Conservation (phyloP, 2,797 vertebrate genomes). For the Lophotriccus pileatus region DNA sequence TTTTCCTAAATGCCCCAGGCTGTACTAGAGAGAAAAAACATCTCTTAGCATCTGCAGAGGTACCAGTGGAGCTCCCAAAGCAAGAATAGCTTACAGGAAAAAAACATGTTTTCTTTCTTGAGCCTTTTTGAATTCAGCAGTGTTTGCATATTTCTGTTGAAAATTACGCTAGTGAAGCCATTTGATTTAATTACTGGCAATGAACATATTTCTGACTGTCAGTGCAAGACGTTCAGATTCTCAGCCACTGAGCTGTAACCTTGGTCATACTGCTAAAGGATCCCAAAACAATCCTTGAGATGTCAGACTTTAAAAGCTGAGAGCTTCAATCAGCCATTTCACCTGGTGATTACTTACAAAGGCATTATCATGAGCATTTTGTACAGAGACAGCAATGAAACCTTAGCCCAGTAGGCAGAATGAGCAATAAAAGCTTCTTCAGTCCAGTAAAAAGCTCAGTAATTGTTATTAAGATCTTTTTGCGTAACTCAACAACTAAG, state of each 20-base stretch:
- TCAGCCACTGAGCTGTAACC: neutral
- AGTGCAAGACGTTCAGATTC: neutral
- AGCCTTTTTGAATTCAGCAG: neutral
- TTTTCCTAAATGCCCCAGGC: neutral
- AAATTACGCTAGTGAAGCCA: neutral
- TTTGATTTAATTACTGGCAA: neutral
- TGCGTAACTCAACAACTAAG: neutral
- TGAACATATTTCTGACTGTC: neutral
- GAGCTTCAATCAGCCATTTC: neutral
- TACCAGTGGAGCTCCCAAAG: neutral
- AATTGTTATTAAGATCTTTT: neutral
- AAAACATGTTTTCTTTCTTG: neutral
- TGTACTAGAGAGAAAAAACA: neutral
- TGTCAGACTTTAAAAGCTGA: neutral
- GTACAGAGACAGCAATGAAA: neutral
- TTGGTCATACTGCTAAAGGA: neutral
- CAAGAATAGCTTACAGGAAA: neutral
- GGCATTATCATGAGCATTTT: neutral
- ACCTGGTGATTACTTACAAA: neutral
- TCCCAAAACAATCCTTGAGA: neutral
- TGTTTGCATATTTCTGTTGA: neutral
- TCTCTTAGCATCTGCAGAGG: neutral
- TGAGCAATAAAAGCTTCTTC: neutral
- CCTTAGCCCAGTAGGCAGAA: neutral
- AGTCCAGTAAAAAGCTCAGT: neutral